Base-by-base conservation (phyloP, 2,797 vertebrate species). In the Pipistrellus pipistrellus region DNA sequence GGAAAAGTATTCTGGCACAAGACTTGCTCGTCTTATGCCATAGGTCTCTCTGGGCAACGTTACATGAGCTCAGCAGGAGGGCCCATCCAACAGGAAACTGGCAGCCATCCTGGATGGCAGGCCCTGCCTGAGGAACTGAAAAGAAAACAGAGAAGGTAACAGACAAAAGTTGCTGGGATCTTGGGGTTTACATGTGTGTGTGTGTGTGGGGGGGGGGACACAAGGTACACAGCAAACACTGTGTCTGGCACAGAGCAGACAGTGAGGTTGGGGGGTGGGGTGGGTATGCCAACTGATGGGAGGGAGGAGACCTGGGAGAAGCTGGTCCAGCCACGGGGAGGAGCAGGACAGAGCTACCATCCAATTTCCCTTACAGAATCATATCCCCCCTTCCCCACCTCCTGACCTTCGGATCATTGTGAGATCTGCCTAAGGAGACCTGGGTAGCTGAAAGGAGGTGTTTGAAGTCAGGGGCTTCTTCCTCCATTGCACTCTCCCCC, bases 121-220 rank as follows among this genome's bases (percentile, higher is more conserved):
- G 57, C 41, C 75, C 62, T 78, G 11, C n/a, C 41, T 68, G 32
- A 14, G 90, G 10, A 91, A 76, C 46, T 21, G 76, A 38, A 44
- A 76, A 85, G 46, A 55, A 91, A 86, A 15, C 30, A 53, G 41
- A 77, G 64, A 80, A 57, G 41, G 27, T 7, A 78, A 41, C 35
- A 82, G 53, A 75, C 53, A 91, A 87, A 62, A 86, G n/a, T 17
- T 55, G 38, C 73, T 48, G 17, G 64, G 25, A 51, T 32, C 41
- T 23, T 75, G 30, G 44, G 71, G 53, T 20, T 77, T 57, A 14
- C 27, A 6, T 62, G 66, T n/a, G 32, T 72, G n/a, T 15, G 48
- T 8, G 17, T 1, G 38, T 3, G 3, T 11, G 8, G 10, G 18
- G 27, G 53, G n/a, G n/a, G n/a, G n/a, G n/a, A n/a, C n/a, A n/a